Percentiles rank a stretch among this genome's conserved stretches.
Conservation (phyloP, 2,113 vertebrate species). For the Coptodon bakossiorum region DNA sequence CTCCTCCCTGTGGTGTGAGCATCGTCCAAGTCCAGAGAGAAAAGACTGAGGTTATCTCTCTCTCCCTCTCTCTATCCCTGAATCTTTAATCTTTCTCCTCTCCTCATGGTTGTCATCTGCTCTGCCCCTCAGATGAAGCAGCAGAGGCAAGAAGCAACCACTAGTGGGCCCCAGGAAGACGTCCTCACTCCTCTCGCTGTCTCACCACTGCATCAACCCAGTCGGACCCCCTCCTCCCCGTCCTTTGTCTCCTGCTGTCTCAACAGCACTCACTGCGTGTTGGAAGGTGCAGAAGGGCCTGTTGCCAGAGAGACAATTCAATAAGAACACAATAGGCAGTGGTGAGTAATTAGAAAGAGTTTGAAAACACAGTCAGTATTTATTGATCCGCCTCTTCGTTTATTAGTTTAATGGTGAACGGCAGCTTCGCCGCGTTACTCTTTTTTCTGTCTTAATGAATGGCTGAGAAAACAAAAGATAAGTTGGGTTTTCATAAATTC, state of each 20-base stretch:
- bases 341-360: neutral
- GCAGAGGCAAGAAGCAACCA: slow-evolving; percentile 17
- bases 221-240: neutral
- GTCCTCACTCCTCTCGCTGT: neutral
- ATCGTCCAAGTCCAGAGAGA: neutral
- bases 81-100: neutral
- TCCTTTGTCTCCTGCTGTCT: neutral
- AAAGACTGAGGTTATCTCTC: neutral
- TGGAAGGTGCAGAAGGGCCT: neutral
- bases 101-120: neutral
- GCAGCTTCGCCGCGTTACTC: neutral
- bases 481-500: neutral
- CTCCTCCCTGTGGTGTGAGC: neutral
- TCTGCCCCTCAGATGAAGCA: neutral
- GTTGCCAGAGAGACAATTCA: neutral
- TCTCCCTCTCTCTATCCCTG: neutral
- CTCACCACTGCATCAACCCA: neutral
- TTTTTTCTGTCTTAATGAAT: neutral
- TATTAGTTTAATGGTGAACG: neutral
- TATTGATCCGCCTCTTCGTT: neutral
- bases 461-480: neutral
- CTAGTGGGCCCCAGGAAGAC: slow-evolving; percentile 50
- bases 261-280: neutral
- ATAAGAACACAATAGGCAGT: neutral
- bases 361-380: neutral